These are phyloP conservation scores for Hydrocynus forskahlii DNA, from an alignment of 2,797 vertebrate genomes.

Conservation along the genomic window DNA sequence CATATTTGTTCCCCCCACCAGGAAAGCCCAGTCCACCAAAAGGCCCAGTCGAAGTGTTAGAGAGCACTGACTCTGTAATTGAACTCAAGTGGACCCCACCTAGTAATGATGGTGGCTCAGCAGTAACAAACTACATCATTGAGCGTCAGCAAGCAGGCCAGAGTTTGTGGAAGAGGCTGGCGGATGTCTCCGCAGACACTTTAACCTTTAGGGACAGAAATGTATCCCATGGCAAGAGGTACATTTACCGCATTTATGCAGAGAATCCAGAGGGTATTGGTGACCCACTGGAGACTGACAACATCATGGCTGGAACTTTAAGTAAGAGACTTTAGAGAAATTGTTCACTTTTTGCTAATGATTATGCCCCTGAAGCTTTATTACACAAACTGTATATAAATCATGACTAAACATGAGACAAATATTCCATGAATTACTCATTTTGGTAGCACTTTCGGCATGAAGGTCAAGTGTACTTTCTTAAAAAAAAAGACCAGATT, in stretches of 20 bases:
- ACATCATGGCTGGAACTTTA: conserved; percentile 79
- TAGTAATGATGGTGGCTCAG: conserved; percentile 79
- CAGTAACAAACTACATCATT: conserved; percentile 78
- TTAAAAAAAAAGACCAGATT: not conserved
- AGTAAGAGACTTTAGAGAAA: conserved; percentile 70
- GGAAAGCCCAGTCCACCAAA: conserved; percentile 82
- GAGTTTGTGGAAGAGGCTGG: conserved; percentile 79
- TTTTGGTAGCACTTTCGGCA: not conserved
- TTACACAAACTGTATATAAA: not conserved
- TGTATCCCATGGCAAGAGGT: conserved; percentile 80
- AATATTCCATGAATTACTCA: not conserved
- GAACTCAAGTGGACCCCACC: conserved; percentile 82
- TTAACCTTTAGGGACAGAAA: conserved; percentile 77
- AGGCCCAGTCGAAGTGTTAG: conserved; percentile 79
- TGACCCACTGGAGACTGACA: conserved; percentile 78
- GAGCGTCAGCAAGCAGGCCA: conserved; percentile 78
- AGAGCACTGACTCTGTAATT: conserved; percentile 73
- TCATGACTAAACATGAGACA: not conserved
- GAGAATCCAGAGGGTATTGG: conserved; percentile 80
- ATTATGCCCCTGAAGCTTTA: not conserved
- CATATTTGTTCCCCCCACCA: conserved; percentile 55
- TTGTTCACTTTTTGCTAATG: not conserved
- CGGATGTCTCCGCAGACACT: conserved; percentile 70
- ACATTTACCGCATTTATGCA: conserved; percentile 82
- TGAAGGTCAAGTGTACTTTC: not conserved